phyloP scores from a whole-genome alignment of 2,113 vertebrate species.

The Egretta garzetta region DNA sequence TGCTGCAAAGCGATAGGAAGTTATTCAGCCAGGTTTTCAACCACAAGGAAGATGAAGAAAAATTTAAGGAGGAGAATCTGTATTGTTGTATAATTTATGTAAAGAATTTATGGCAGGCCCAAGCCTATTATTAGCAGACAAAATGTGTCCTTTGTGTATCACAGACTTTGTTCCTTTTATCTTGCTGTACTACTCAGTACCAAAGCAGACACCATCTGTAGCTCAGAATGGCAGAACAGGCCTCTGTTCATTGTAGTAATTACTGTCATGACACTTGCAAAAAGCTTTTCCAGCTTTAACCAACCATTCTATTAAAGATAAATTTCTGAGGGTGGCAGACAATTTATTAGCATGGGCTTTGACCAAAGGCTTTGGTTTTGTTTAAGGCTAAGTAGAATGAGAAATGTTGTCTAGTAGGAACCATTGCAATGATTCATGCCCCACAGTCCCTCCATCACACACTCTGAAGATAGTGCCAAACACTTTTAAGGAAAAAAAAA shows the following conservation, averaged over 20 bases:
- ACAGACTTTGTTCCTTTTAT: constrained; percentile 1
- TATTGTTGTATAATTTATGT: background rate
- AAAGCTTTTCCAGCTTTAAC: background rate
- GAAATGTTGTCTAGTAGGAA: background rate
- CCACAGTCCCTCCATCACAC: rapidly evolving
- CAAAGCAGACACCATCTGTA: constrained; percentile 1
- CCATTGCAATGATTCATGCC: background rate
- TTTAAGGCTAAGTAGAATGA: background rate
- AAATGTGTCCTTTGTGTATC: background rate
- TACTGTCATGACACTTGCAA: background rate
- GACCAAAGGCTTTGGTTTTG: background rate
- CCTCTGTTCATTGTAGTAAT: background rate
- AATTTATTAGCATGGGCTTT: background rate
- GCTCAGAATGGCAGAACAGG: background rate
- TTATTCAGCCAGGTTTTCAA: background rate
- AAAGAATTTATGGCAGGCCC: background rate
- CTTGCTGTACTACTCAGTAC: background rate
- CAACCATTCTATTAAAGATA: background rate
- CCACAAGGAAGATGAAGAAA: background rate
- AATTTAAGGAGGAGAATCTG: background rate
- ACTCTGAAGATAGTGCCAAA: background rate
- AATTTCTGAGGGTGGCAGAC: background rate
- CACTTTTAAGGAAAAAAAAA: background rate
- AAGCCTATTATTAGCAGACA: constrained; percentile 26
- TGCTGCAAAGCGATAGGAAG: background rate